Evolutionary conservation across 1,140 invertebrate genomes (phyloP), one percentile per base, ranked within the genome.

Genomic region (Hydropsyche tenuis): DNA sequence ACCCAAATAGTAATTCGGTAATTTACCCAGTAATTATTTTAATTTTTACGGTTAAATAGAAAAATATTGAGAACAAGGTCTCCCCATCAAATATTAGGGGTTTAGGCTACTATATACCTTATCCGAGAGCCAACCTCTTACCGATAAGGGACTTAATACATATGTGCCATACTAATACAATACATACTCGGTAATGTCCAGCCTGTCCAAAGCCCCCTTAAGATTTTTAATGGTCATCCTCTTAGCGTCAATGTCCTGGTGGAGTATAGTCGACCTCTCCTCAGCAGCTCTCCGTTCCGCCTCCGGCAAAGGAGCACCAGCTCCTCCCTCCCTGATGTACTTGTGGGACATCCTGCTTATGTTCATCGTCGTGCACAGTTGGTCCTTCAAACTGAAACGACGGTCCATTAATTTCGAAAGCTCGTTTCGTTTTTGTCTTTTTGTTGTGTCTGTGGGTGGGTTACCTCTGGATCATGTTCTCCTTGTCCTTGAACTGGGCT

Each of bases 151-250:
- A 23, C 25, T n/a, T n/a, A n/a, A n/a, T n/a, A n/a, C n/a, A n/a
- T n/a, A n/a, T n/a, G n/a, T n/a, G n/a, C n/a, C n/a, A n/a, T 37
- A 37, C 3, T 37, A 37, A 9, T 9, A n/a, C 51, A 2, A 18
- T 18, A 84, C 89, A 89, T 82, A 93, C 92, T 94, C 93, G 9
- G 92, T 92, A 30, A 93, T 92, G 80, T 94, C 91, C 6, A 93
- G 87, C 74, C 90, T 87, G 77, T 94, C 92, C 22, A 94, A 84
- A 0, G 91, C 86, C 71, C 91, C 82, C 80, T 92, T 92, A 7
- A 93, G 85, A 77, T 92, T 92, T 79, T 92, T 92, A 79, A 94
- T 92, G 43, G 89, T 87, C 37, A 89, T 83, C 77, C 88, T 85
- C 78, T 93, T 91, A 77, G 90, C 86, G 75, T 94, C 91, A 62